A percentile compares a stretch with the other conserved stretches of the same genome.
Conservation (phyloP, 2,888 invertebrate species). For the Diaprepes abbreviatus region DNA sequence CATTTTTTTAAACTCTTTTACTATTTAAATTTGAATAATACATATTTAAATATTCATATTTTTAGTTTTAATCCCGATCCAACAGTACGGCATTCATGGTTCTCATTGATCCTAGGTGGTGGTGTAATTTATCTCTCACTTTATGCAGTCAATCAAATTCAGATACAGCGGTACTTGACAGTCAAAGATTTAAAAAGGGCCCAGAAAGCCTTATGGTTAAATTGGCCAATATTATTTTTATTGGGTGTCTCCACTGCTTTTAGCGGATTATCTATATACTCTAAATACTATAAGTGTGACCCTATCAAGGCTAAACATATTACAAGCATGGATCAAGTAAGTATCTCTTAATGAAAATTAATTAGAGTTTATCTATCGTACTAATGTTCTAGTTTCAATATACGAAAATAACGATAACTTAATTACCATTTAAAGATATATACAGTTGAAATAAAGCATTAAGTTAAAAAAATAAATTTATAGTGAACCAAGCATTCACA, state of each 20-base stretch:
- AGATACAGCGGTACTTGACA: conserved; percentile 81
- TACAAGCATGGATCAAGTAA: conserved; percentile 76
- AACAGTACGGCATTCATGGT: conserved; percentile 87
- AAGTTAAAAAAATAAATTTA: too few species aligned
- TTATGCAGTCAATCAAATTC: conserved; percentile 91
- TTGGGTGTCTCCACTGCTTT: conserved; percentile 81
- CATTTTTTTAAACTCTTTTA: too few species aligned
- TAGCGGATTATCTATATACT: conserved; percentile 85
- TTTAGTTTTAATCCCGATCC: conserved; percentile 82
- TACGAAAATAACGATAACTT: too few species aligned
- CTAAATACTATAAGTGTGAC: conserved; percentile 86
- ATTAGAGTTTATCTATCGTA: too few species aligned
- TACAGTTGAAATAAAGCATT: too few species aligned
- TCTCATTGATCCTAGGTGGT: conserved; percentile 86
- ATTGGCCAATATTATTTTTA: conserved; percentile 82
- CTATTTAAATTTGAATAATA: too few species aligned
- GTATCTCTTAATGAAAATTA: too few species aligned
- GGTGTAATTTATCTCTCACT: conserved; percentile 83
- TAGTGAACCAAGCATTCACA: too few species aligned
- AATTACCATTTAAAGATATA: too few species aligned
- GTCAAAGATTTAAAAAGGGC: conserved; percentile 80
- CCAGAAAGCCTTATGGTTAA: conserved; percentile 82
- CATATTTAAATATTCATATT: too few species aligned
- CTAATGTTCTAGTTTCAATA: too few species aligned
- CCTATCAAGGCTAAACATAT: conserved; percentile 77